Conservation (phyloP, 1,140 invertebrate genomes). For the Cyclina sinensis region DNA sequence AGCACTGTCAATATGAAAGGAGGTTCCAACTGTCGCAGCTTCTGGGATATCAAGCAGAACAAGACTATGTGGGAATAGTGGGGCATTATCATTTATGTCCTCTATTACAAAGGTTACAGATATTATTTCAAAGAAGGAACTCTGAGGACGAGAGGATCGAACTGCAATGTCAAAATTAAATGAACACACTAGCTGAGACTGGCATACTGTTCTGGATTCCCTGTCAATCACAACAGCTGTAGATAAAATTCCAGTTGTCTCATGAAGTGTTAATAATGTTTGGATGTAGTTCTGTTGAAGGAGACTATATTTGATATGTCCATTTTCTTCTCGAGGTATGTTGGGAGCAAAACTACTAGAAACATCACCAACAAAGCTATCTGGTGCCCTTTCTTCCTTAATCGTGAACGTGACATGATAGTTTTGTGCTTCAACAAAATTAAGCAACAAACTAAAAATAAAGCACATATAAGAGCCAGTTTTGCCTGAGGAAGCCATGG, state of each 20-base stretch:
- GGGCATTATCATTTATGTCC: slow-evolving; percentile 67
- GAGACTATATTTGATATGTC: slow-evolving; percentile 46
- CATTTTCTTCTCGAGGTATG: slow-evolving; percentile 51
- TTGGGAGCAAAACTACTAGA: slow-evolving; percentile 50
- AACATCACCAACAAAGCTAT: slow-evolving; percentile 62
- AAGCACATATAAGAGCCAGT: background rate
- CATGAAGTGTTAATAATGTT: slow-evolving; percentile 38
- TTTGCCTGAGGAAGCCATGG: background rate
- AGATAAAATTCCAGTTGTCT: slow-evolving; percentile 45
- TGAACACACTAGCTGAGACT: slow-evolving; percentile 49
- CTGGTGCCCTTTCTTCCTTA: slow-evolving; percentile 35
- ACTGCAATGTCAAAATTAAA: slow-evolving; percentile 62
- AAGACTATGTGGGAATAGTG: slow-evolving; percentile 47
- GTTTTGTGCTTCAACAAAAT: slow-evolving; percentile 40
- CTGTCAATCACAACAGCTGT: slow-evolving; percentile 62
- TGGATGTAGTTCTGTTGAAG: slow-evolving; percentile 51
- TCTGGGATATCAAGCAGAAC: slow-evolving; percentile 59
- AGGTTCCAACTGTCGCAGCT: slow-evolving; percentile 54
- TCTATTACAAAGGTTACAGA: slow-evolving; percentile 54
- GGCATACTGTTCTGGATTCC: slow-evolving; percentile 59
- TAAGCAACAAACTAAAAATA: background rate
- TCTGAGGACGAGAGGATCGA: slow-evolving; percentile 47
- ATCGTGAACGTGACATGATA: slow-evolving; percentile 60
- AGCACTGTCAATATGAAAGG: slow-evolving; percentile 64
- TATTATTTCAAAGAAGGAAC: slow-evolving; percentile 65